These are phyloP conservation scores for Muscicapa comitata DNA, from an alignment of 2,797 vertebrate species.

Conservation along the genomic window DNA sequence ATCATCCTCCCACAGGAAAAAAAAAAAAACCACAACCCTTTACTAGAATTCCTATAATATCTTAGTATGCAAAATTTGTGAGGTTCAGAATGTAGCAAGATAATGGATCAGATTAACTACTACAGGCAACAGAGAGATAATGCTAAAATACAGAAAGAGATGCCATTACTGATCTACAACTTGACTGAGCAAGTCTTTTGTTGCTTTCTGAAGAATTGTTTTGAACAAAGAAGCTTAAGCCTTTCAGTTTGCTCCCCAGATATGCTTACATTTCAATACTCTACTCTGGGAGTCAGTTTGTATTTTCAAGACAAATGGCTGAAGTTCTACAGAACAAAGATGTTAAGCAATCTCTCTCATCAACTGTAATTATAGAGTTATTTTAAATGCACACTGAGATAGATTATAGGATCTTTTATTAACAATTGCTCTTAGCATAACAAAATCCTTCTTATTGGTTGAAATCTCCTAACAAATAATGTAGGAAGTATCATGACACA, in stretches of 20 bases:
- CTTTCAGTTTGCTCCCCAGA: neutral
- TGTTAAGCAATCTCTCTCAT: neutral
- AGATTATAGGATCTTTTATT: neutral
- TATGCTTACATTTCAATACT: neutral
- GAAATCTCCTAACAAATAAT: neutral
- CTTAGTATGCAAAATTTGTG: neutral
- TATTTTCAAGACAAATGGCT: neutral
- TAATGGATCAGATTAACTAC: neutral
- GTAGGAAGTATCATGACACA: neutral
- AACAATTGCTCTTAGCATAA: neutral
- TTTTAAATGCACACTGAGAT: neutral
- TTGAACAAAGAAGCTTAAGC: neutral
- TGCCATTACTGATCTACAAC: neutral
- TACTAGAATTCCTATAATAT: neutral
- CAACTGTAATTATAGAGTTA: neutral
- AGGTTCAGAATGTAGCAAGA: neutral
- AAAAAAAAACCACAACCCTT: rapidly evolving
- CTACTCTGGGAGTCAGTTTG: neutral
- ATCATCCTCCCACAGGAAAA: neutral
- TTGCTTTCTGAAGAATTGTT: neutral
- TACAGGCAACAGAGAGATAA: neutral
- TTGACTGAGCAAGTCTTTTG: neutral
- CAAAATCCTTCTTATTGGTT: neutral
- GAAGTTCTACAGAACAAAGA: neutral
- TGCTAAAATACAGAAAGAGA: neutral